These are phyloP conservation scores for Otolemur garnettii DNA, from an alignment of 2,113 vertebrate genomes.

Conservation along the genomic window DNA sequence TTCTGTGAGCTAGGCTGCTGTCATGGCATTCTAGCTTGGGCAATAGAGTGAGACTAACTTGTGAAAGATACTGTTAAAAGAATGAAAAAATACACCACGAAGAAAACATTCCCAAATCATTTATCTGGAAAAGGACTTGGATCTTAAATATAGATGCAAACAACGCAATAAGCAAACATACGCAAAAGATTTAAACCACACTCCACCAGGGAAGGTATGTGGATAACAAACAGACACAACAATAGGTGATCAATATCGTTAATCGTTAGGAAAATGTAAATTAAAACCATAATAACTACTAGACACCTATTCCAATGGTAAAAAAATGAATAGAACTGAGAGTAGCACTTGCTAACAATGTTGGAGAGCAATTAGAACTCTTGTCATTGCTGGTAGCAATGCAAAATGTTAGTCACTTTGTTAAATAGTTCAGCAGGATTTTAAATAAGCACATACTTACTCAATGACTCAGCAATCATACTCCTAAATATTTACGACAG, in stretches of 20 bases:
- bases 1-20: neutral
- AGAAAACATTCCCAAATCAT: constrained; percentile 7
- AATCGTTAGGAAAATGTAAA: constrained; percentile 16
- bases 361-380: neutral
- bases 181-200: neutral
- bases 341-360: neutral
- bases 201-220: neutral
- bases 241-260: neutral
- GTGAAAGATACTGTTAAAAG: neutral
- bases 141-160: neutral
- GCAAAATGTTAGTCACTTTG: neutral
- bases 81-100: neutral
- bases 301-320: neutral
- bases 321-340: constrained; percentile 39
- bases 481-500: neutral
- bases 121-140: neutral
- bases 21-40: neutral
- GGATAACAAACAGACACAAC: constrained; percentile 19
- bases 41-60: neutral
- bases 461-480: neutral
- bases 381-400: neutral
- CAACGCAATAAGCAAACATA: neutral
- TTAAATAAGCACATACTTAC: neutral
- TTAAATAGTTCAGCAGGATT: constrained; percentile 31
- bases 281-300: constrained; percentile 1